Percentiles rank a stretch among this genome's conserved stretches.
phyloP scores from a whole-genome alignment of 2,888 invertebrate species.

The Andrena flavipes region DNA sequence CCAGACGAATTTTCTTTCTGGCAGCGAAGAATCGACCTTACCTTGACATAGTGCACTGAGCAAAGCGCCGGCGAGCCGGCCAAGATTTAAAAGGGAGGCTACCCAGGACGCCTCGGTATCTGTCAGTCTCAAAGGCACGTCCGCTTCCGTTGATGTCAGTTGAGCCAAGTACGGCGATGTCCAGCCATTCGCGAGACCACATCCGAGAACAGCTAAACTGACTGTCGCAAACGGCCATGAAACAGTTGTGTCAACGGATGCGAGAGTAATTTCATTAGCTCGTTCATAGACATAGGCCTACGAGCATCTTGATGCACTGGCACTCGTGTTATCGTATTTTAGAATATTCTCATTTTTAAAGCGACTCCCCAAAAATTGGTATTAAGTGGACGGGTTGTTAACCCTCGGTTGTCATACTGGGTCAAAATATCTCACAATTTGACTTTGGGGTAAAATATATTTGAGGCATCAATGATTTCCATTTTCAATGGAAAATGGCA shows the following conservation, averaged over 20 bases:
- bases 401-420: too few species aligned
- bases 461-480: too few species aligned
- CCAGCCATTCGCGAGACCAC: slow-evolving; percentile 82
- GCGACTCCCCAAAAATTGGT: too few species aligned
- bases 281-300: slow-evolving; percentile 39
- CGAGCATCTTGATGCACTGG: slow-evolving; percentile 14
- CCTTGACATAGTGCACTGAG: slow-evolving; percentile 78
- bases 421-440: too few species aligned
- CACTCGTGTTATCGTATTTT: neutral
- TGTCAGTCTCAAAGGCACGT: slow-evolving; percentile 72
- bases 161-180: slow-evolving; percentile 82
- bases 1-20: slow-evolving; percentile 30
- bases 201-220: slow-evolving; percentile 76
- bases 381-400: too few species aligned
- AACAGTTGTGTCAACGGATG: slow-evolving; percentile 59
- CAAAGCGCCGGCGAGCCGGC: slow-evolving; percentile 79
- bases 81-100: slow-evolving; percentile 80
- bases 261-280: slow-evolving; percentile 62
- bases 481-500: too few species aligned
- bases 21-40: slow-evolving; percentile 56
- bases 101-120: slow-evolving; percentile 81
- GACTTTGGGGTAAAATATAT: too few species aligned
- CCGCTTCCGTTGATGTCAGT: slow-evolving; percentile 74
- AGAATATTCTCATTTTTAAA: too few species aligned
- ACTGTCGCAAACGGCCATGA: slow-evolving; percentile 69